A percentile compares a stretch with the other conserved stretches of the same genome.
phyloP scores from a whole-genome alignment of 2,888 invertebrate genomes.

The Slavum lentiscoides region DNA sequence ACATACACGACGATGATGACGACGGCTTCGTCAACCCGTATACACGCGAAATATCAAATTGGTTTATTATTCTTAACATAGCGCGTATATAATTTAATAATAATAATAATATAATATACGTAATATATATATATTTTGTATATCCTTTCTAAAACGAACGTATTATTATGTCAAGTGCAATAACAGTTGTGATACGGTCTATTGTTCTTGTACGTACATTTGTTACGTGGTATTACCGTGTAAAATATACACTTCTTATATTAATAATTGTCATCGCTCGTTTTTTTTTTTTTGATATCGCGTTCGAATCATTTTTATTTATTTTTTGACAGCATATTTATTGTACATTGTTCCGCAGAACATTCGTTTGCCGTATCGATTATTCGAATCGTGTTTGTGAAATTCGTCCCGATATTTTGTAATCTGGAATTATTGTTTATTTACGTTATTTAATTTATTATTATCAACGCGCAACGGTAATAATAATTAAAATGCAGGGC shows the following conservation, averaged over 20 bases:
- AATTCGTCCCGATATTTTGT: neutral
- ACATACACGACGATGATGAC: neutral
- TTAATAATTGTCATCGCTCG: constrained; percentile 15
- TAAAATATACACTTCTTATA: constrained; percentile 40
- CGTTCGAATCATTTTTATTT: neutral
- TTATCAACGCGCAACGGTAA: neutral
- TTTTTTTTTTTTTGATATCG: too few relatives aligned
- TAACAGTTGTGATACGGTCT: constrained; percentile 11
- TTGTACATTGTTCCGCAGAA: neutral
- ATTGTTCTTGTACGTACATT: constrained; percentile 19
- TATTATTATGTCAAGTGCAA: constrained; percentile 1
- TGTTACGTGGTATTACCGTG: neutral
- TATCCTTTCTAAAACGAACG: constrained; percentile 38
- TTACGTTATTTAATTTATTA: neutral
- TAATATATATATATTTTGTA: neutral
- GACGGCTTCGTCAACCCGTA: neutral
- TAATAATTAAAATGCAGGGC: constrained; percentile 7
- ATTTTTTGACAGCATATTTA: too few relatives aligned
- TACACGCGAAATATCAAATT: constrained; percentile 31
- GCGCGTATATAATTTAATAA: too few relatives aligned
- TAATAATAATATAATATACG: too few relatives aligned
- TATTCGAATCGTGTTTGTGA: neutral
- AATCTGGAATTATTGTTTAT: neutral
- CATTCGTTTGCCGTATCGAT: neutral
- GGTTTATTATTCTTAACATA: constrained; percentile 28